Base-by-base conservation (phyloP, 2,797 vertebrate species). In the Thunnus albacares region DNA sequence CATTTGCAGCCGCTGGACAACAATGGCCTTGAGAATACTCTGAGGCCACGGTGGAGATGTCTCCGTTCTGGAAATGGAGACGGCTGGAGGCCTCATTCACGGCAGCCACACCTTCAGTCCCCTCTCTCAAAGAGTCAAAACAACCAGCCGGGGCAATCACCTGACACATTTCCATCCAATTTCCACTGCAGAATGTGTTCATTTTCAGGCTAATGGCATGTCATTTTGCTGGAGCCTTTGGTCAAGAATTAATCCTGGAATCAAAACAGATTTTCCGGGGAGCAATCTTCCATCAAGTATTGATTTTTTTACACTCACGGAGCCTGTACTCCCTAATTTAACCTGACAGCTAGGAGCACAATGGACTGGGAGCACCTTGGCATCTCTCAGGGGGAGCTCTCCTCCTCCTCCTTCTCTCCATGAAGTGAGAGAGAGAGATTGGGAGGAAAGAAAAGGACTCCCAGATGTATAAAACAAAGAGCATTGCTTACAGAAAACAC, bases 281-380 rank as follows among this genome's bases (percentile, higher is more conserved):
- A 99, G 97, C 97, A 99, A 98, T 99, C 98, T 98, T 98, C 98
- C 98, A 98, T 99, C 98, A 98, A 97, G 97, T 99, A 99, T 99
- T 98, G 98, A 99, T 99, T 99, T 98, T 98, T 98, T 98, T 99
- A 99, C 97, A 99, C 97, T 99, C 97, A 97, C 97, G 90, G 97
- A 97, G 97, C 96, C 97, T 97, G 98, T 99, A 98, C 96, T 98
- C 97, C 96, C 97, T 99, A 99, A 99, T 99, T 99, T 99, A 99
- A 99, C 96, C 97, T 99, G 98, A 99, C 98, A 99, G 97, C 97
- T 96, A 96, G 97, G 95, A 96, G 96, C 97, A 98, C 97, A 98
- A 98, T 99, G 97, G 97, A 96, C 96, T 97, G 96, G 97, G 96
- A 98, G 97, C 96, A 98, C 97, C 98, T 98, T 97, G 97, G 97